Conservation (phyloP, 2,113 vertebrate species). For the Nothocercus julius region DNA sequence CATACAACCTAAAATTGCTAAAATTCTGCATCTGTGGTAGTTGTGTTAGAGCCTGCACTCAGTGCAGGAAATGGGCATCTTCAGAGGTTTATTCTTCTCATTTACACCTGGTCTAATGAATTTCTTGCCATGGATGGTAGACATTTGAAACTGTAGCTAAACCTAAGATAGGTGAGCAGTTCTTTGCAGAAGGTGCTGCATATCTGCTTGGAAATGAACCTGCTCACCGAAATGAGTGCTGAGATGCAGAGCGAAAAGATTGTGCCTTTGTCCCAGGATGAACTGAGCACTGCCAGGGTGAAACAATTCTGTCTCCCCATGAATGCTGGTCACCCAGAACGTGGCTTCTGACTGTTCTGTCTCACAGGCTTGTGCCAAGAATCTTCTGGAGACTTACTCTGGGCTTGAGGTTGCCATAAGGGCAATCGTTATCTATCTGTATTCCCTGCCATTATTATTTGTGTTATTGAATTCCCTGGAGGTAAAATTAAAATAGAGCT, state of each 20-base stretch:
- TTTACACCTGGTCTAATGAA: neutral
- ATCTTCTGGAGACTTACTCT: constrained; percentile 2
- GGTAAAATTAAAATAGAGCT: constrained; percentile 59
- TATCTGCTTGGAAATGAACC: neutral
- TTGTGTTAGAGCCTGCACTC: neutral
- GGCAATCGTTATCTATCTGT: constrained; percentile 37
- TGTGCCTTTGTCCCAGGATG: neutral
- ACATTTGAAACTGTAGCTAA: neutral
- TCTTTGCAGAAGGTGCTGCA: neutral
- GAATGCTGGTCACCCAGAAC: neutral
- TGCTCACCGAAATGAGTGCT: neutral
- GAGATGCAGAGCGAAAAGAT: neutral
- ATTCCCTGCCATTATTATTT: constrained; percentile 58
- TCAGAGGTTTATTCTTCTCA: neutral
- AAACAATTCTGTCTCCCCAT: neutral
- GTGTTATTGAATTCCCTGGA: constrained; percentile 32
- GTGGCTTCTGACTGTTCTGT: neutral
- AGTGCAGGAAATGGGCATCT: neutral
- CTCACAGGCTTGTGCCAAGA: neutral
- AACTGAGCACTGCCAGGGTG: neutral
- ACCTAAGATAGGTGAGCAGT: neutral
- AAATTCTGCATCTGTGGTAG: neutral
- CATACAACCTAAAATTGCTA: neutral
- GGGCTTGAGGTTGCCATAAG: neutral
- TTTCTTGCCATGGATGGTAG: neutral